phyloP scores from a whole-genome alignment of 1,140 invertebrate species.

The Dinoponera quadriceps region DNA sequence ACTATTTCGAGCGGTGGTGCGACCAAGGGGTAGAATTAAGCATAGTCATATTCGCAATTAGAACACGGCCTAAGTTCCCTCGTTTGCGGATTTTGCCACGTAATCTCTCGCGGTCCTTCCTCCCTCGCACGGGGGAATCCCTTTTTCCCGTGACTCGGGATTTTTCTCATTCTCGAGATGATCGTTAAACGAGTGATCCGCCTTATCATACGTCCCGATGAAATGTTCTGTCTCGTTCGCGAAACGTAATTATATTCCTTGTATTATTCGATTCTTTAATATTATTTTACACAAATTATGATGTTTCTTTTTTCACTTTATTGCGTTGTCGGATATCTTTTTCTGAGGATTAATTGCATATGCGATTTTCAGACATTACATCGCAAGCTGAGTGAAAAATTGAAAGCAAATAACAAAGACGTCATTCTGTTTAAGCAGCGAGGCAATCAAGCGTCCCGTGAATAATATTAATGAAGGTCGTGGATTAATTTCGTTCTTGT shows the following conservation, averaged over 20 bases:
- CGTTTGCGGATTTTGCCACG: constrained; percentile 73
- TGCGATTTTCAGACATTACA: not conserved
- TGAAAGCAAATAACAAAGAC: not conserved
- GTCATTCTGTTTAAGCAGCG: constrained; percentile 34
- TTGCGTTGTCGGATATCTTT: not conserved
- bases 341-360: not conserved
- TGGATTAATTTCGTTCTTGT: constrained; percentile 52
- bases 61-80: constrained; percentile 74
- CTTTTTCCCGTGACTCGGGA: constrained; percentile 71
- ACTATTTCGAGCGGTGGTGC: constrained; percentile 31
- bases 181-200: constrained; percentile 66
- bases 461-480: constrained; percentile 53
- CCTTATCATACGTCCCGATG: constrained; percentile 45
- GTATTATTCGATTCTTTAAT: too few species aligned
- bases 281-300: not conserved
- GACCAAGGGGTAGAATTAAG: constrained; percentile 71
- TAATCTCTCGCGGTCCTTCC: constrained; percentile 65
- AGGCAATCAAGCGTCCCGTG: constrained; percentile 34
- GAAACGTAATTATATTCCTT: not conserved
- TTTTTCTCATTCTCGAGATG: constrained; percentile 71
- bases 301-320: not conserved
- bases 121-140: constrained; percentile 51
- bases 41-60: constrained; percentile 78
- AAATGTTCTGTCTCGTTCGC: not conserved
- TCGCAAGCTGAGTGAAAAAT: not conserved